These are phyloP conservation scores for Didymodactylos carnosus DNA, from an alignment of 2,888 invertebrate species.

Conservation along the genomic window DNA sequence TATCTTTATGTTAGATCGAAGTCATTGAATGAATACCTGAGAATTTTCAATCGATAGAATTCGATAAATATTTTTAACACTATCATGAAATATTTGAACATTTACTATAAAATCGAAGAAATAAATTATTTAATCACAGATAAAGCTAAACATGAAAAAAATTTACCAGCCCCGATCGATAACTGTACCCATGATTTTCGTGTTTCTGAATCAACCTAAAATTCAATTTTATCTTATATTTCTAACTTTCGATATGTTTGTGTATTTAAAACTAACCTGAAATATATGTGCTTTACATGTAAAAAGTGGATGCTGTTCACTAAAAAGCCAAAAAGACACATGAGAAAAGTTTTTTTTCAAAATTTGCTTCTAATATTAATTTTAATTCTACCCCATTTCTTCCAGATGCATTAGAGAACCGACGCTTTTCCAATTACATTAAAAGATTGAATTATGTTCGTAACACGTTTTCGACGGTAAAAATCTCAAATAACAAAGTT, in stretches of 20 bases:
- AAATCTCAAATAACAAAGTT: too few species aligned
- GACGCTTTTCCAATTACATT: too few species aligned
- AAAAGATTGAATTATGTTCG: too few species aligned
- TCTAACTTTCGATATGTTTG: too few species aligned
- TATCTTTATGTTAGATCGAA: background rate
- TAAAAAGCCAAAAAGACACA: constrained; percentile 32
- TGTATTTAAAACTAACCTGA: too few species aligned
- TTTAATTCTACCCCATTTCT: too few species aligned
- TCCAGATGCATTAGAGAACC: too few species aligned
- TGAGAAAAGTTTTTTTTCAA: too few species aligned
- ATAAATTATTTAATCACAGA: background rate
- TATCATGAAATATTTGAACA: constrained; percentile 92
- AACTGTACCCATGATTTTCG: constrained; percentile 85
- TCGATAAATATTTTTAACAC: constrained; percentile 73
- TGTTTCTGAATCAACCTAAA: constrained; percentile 95
- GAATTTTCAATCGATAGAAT: constrained; percentile 92
- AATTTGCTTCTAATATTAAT: too few species aligned
- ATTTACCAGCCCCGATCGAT: constrained; percentile 39
- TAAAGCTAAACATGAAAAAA: too few species aligned
- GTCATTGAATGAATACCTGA: constrained; percentile 42
- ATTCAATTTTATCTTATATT: too few species aligned
- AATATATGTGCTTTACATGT: constrained; percentile 96
- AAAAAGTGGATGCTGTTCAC: constrained; percentile 89
- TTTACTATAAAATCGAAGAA: constrained; percentile 46
- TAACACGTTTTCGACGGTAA: too few species aligned